Percentiles rank a stretch among this genome's conserved stretches.
phyloP scores from a whole-genome alignment of 2,888 invertebrate genomes.

The Volucella bombylans region DNA sequence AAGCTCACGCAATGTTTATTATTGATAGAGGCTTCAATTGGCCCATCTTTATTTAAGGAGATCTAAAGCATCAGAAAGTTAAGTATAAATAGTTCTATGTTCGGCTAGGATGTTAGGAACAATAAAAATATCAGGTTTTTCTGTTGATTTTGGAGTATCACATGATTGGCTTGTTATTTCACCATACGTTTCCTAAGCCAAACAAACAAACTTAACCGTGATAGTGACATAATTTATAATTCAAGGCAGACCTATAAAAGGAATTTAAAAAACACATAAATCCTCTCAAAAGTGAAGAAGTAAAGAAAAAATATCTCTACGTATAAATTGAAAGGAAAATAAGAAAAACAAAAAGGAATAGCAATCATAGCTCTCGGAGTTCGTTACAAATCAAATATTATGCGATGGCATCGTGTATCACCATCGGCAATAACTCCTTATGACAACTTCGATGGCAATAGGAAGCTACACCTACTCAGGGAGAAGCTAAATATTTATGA shows the following conservation, averaged over 20 bases:
- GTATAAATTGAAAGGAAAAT: constrained; percentile 34
- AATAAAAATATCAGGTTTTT: too few relatives aligned
- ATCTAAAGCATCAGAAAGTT: too few relatives aligned
- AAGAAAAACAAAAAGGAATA: constrained; percentile 32
- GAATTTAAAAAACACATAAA: neutral
- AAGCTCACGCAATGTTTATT: too few relatives aligned
- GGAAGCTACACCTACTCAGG: constrained; percentile 53
- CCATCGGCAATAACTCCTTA: constrained; percentile 63
- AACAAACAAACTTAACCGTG: constrained; percentile 50
- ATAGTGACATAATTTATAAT: neutral
- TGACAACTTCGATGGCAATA: constrained; percentile 69
- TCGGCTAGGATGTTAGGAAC: too few relatives aligned
- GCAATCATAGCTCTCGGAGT: constrained; percentile 25
- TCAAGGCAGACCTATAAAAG: constrained; percentile 2
- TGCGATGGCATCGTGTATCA: constrained; percentile 67
- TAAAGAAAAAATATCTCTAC: too few relatives aligned
- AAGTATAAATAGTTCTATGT: too few relatives aligned
- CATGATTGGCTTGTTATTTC: too few relatives aligned
- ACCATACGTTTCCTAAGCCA: too few relatives aligned
- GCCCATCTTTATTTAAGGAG: too few relatives aligned
- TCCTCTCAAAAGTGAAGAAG: constrained; percentile 28
- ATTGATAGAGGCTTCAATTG: too few relatives aligned
- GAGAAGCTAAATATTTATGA: constrained; percentile 65
- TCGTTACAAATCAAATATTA: constrained; percentile 59
- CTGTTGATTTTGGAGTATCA: too few relatives aligned